Evolutionary conservation across 1,140 invertebrate species (phyloP).

Genomic region (Trachymyrmex cornetzi): DNA sequence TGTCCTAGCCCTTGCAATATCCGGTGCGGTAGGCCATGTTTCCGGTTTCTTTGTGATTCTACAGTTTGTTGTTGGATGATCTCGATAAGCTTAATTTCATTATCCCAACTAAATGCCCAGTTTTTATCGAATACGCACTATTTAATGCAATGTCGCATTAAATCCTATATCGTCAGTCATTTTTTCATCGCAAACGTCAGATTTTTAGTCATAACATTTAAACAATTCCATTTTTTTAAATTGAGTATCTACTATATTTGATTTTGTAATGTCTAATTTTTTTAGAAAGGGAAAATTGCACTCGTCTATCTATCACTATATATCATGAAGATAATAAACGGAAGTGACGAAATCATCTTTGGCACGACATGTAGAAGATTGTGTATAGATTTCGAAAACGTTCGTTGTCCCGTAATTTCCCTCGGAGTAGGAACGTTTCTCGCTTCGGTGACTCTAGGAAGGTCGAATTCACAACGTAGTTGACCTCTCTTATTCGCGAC

Average conservation of each 20-base stretch:
- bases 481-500: conserved; percentile 1
- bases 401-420: conserved; percentile 51
- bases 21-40: conserved; percentile 80
- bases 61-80: conserved; percentile 29
- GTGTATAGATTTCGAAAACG: conserved; percentile 59
- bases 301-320: not conserved
- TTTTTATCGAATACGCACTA: not conserved
- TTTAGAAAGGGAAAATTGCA: not conserved
- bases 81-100: conserved; percentile 28
- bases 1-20: conserved; percentile 80
- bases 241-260: not conserved
- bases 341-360: conserved; percentile 10
- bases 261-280: too few species aligned
- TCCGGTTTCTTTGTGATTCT: conserved; percentile 79
- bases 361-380: not conserved
- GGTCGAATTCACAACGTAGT: conserved; percentile 32
- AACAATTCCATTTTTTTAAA: not conserved
- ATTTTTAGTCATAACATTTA: not conserved
- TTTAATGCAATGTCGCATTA: not conserved
- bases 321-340: conserved; percentile 5
- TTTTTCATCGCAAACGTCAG: not conserved
- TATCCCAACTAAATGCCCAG: not conserved
- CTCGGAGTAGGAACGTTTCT: conserved; percentile 30
- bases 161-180: not conserved
- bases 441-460: conserved; percentile 57